Percentiles rank a stretch among this genome's conserved stretches.
Evolutionary conservation across 2,797 vertebrate genomes (phyloP).

Genomic region (Anguilla obscura): DNA sequence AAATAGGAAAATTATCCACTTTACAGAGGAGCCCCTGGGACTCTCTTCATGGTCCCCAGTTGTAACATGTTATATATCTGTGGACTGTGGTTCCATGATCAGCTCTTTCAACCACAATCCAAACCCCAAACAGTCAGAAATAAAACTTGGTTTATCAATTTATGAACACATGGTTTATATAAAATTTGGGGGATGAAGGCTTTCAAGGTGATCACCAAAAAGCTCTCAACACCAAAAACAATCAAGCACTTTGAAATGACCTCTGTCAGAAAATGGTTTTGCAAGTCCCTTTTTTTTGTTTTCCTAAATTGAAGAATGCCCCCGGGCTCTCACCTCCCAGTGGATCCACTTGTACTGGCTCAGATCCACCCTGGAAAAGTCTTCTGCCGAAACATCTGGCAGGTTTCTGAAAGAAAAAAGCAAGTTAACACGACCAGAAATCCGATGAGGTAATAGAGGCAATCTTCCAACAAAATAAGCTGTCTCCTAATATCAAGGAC

Average conservation of each 20-base stretch:
- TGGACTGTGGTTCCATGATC: background rate
- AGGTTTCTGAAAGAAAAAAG: conserved; percentile 75
- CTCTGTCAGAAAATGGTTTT: background rate
- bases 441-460: background rate
- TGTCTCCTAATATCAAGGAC: background rate
- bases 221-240: background rate
- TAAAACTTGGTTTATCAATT: background rate
- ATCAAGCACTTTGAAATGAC: background rate
- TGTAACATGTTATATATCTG: background rate
- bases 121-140: background rate
- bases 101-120: background rate
- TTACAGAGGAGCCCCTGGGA: too few relatives aligned
- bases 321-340: conserved; percentile 80
- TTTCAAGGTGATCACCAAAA: conserved; percentile 1
- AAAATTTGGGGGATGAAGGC: background rate
- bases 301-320: background rate
- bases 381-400: conserved; percentile 79
- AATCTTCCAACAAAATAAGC: background rate
- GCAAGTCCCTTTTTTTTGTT: background rate
- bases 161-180: background rate
- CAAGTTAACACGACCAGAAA: background rate
- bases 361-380: conserved; percentile 85
- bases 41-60: too few relatives aligned
- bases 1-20: too few relatives aligned
- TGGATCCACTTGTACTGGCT: conserved; percentile 88